Conservation (phyloP, 1,140 invertebrate species). For the Cydia strobilella region DNA sequence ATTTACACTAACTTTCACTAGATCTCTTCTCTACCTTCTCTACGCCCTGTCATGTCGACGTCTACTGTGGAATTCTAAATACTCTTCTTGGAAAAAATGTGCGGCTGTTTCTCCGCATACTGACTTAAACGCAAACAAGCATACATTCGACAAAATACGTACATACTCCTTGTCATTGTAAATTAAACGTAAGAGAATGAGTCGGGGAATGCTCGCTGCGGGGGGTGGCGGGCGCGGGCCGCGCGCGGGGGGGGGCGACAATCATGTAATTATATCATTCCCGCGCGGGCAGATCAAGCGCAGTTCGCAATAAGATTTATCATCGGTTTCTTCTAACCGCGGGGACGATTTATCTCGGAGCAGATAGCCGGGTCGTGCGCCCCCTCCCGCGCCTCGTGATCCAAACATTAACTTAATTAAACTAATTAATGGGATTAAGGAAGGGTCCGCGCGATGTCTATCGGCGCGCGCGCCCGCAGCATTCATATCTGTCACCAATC, state of each 20-base stretch:
- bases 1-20: slow-evolving; percentile 12
- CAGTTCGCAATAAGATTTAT: slow-evolving; percentile 53
- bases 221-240: slow-evolving; percentile 4
- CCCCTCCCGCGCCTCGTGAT: slow-evolving; percentile 31
- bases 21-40: neutral
- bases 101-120: neutral
- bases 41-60: neutral
- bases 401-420: slow-evolving; percentile 52
- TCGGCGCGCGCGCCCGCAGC: slow-evolving; percentile 6
- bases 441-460: slow-evolving; percentile 35
- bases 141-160: slow-evolving; percentile 11
- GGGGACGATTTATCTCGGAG: slow-evolving; percentile 40
- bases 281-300: slow-evolving; percentile 46
- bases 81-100: neutral
- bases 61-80: slow-evolving; percentile 7
- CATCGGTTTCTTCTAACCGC: slow-evolving; percentile 43
- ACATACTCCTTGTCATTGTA: slow-evolving; percentile 23
- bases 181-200: slow-evolving; percentile 31
- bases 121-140: neutral
- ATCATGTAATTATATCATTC: slow-evolving; percentile 56
- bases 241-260: slow-evolving; percentile 33
- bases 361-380: slow-evolving; percentile 35
- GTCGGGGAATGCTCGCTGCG: neutral
- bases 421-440: slow-evolving; percentile 49
- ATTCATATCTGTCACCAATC: slow-evolving; percentile 24